Base-by-base conservation (phyloP, 2,888 invertebrate genomes). In the Papilio demoleus region DNA sequence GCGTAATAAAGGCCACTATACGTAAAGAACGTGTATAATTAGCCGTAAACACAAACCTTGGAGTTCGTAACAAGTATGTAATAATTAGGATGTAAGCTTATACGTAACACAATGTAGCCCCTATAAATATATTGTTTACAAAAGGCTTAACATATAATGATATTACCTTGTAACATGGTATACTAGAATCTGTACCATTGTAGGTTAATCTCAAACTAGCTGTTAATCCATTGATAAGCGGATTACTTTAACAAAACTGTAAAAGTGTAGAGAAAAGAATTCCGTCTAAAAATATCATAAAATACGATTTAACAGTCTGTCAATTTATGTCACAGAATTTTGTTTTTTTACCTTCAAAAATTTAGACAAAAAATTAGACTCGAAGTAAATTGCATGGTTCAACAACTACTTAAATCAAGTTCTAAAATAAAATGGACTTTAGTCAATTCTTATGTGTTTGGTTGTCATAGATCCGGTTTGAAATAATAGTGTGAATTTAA, bases 221-320 rank as follows among this genome's bases (percentile, higher is more conserved):
- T 60, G 50, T 47, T 64, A 68, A 60, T 64, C 64, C 59, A 50
- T 42, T 59, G 27, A 64, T 38, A 65, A 65, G 27, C 27, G 59
- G 64, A 60, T 68, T 68, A 68, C 17, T 64, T 47, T 59, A 68
- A 63, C 36, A 53, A 68, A 68, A 60, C 60, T 50, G n/a, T 68
- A 50, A 63, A 68, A 65, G 65, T 60, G 53, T 68, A 65, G 59
- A 65, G 31, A 47, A 64, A 68, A 59, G 50, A 64, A 64, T 68
- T 60, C 27, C 27, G 36, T 31, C 17, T 61, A 24, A 50, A 50
- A 60, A 67, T 0, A 65, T 59, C 38, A n/a, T n/a, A n/a, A n/a
- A n/a, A n/a, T 17, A 38, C 19, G 38, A 59, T 59, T 59, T 22
- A 38, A 14, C 27, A 4, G 58, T 19, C 5, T 36, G 1, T 58